These are phyloP conservation scores for Passer domesticus DNA, from an alignment of 2,113 vertebrate species.

Conservation along the genomic window DNA sequence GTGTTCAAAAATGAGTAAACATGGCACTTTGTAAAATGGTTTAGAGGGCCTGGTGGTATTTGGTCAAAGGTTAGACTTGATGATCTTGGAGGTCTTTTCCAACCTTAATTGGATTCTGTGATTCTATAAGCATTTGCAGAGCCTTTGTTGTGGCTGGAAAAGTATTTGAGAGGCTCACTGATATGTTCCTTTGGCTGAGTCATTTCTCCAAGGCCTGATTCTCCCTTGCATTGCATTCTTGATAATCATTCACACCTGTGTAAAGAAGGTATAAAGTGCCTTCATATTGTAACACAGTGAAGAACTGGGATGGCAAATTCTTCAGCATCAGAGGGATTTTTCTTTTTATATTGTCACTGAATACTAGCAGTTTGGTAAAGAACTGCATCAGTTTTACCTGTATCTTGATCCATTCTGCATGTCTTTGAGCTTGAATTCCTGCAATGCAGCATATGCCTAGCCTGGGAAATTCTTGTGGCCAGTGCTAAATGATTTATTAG, in stretches of 20 bases:
- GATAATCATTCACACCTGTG: background rate
- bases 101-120: background rate
- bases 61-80: background rate
- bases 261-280: background rate
- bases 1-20: background rate
- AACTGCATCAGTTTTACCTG: background rate
- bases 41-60: background rate
- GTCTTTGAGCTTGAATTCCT: background rate
- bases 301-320: background rate
- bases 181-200: background rate
- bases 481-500: conserved; percentile 10
- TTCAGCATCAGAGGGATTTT: background rate
- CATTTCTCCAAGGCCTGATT: background rate
- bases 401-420: background rate
- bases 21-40: background rate
- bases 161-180: background rate
- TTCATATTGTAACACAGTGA: accelerated
- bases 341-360: background rate
- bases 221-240: background rate
- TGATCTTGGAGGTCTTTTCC: background rate
- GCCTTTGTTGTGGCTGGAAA: background rate
- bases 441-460: background rate
- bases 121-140: background rate
- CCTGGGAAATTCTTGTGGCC: background rate
- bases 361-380: background rate